Conservation (phyloP, 2,113 vertebrate genomes). For the Cichladusa arquata region DNA sequence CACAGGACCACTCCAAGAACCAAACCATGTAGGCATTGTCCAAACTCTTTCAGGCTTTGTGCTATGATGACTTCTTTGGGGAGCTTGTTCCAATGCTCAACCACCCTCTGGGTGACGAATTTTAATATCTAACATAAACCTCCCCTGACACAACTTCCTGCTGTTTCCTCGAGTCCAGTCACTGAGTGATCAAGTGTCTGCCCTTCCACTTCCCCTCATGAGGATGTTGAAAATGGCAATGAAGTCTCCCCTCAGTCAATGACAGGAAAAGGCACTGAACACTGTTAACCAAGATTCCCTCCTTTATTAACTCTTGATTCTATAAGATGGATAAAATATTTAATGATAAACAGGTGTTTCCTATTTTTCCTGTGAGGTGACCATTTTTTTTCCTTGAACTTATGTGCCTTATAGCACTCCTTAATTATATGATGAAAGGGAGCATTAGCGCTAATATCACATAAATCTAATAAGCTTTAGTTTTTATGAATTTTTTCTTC, state of each 20-base stretch:
- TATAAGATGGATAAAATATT: not conserved
- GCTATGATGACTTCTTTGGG: not conserved
- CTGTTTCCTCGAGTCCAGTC: accelerated
- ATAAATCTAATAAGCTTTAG: not conserved
- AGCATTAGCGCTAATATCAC: not conserved
- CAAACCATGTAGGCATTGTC: not conserved
- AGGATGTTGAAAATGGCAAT: not conserved
- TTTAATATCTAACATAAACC: not conserved
- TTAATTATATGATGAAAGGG: not conserved
- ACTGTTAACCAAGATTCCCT: not conserved
- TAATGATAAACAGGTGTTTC: not conserved
- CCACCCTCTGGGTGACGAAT: not conserved
- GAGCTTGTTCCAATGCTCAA: not conserved
- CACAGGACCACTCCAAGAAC: not conserved
- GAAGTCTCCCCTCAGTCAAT: not conserved
- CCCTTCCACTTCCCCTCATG: not conserved
- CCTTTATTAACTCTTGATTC: not conserved
- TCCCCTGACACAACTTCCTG: not conserved
- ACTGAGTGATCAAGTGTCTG: not conserved
- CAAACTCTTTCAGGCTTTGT: not conserved
- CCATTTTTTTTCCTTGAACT: not conserved
- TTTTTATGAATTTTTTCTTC: not conserved
- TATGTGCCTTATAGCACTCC: not conserved
- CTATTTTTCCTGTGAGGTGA: not conserved
- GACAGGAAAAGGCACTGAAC: not conserved